phyloP scores from a whole-genome alignment of 2,888 invertebrate genomes.

The Caenorhabditis sulstoni region DNA sequence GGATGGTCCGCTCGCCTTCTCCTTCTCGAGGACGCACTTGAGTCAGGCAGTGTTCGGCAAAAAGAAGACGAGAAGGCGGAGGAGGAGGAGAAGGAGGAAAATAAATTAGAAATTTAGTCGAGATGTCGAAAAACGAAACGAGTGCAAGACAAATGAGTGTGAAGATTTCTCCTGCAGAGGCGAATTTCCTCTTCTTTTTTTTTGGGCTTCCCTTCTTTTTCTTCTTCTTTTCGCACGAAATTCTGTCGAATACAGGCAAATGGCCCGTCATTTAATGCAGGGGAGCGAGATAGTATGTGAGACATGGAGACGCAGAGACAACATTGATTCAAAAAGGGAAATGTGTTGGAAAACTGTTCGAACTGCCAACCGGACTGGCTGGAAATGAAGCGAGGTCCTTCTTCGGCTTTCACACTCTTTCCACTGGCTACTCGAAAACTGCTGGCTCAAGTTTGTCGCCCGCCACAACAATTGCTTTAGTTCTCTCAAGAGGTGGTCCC shows the following conservation, averaged over 20 bases:
- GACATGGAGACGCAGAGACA: background rate
- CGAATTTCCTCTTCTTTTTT: slow-evolving; percentile 7
- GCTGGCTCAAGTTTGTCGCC: slow-evolving; percentile 19
- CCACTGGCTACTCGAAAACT: slow-evolving; percentile 31
- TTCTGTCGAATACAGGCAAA: too few species aligned
- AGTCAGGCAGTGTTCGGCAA: slow-evolving; percentile 44
- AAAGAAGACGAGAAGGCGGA: slow-evolving; percentile 9
- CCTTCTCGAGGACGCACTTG: slow-evolving; percentile 29
- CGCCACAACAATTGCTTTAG: slow-evolving; percentile 24
- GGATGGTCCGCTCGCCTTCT: too few species aligned
- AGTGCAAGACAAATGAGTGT: slow-evolving; percentile 57
- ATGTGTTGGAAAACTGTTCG: too few species aligned
- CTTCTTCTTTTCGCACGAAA: background rate
- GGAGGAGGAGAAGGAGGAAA: slow-evolving; percentile 12
- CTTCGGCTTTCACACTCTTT: too few species aligned
- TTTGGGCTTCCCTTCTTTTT: background rate
- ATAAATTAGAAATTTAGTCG: slow-evolving; percentile 60
- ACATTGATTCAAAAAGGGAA: background rate
- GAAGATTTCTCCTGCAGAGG: slow-evolving; percentile 4
- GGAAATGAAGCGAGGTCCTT: too few species aligned
- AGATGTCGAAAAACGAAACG: slow-evolving; percentile 48
- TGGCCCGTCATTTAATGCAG: too few species aligned
- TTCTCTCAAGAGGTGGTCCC: slow-evolving; percentile 13
- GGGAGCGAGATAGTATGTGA: too few species aligned
- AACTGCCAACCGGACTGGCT: too few species aligned